Evolutionary conservation across 2,888 invertebrate species (phyloP), one percentile per base, ranked within the genome.

Genomic region (Drosophila paracracens): DNA sequence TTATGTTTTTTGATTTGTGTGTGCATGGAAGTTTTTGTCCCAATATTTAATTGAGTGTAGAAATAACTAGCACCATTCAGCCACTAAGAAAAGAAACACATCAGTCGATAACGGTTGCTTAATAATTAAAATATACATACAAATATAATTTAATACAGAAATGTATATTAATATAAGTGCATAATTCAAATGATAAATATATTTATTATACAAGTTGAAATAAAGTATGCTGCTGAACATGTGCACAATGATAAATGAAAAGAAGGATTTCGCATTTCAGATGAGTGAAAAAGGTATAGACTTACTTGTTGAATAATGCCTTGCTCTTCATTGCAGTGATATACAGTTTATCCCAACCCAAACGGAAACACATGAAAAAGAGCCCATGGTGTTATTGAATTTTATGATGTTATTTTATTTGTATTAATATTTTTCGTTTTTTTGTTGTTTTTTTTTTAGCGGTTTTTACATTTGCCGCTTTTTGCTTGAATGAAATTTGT

Each of bases 401-500:
- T 87, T 83, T 77, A 78, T 79, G 75, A 70, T 79, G 76, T 75
- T 75, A 79, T 79, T 81, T 81, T 82, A 82, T 83, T 84, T 79
- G 81, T 85, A 83, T 82, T 82, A 76, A 80, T 87, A 76, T 76
- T 82, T 84, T 75, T 87, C 74, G 68, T 71, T 67, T 74, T 70
- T 46, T 13, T 46, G 21, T 21, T 43, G 6, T 74, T 84, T 63
- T 67, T 69, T 66, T 77, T 72, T 73, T 75, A 76, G 79, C 81
- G 76, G 48, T 83, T 76, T 68, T 79, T 71, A 80, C 43, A 54
- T 65, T 76, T 75, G 68, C 56, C 73, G 74, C 70, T 59, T 78
- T 81, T 83, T 74, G 69, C 63, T 77, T 76, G 76, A 81, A 85
- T 82, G 84, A 77, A 85, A 71, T 79, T 73, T 68, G 36, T 70